Base-by-base conservation (phyloP, 2,888 invertebrate genomes). In the Schizaphis graminum region DNA sequence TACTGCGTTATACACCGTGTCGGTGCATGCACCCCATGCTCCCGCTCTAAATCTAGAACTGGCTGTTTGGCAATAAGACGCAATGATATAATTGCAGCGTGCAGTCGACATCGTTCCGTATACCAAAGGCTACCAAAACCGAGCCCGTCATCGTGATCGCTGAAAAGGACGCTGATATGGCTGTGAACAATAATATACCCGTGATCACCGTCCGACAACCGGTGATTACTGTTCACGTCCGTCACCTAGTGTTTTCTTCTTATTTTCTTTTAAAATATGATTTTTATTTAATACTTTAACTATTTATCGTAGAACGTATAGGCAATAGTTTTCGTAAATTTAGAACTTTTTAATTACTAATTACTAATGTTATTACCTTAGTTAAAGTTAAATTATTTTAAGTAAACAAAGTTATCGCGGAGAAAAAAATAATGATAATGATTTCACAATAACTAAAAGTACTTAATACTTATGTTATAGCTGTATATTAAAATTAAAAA, bases 141-240 rank as follows among this genome's bases (percentile, higher is more conserved):
- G 77, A 16, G 67, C 16, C 16, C 67, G 11, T 35, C 67, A 21
- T 35, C 67, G 1, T 35, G 35, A 35, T 21, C 13, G n/a, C 35
- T 2, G 0, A 77, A 77, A 35, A 77, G 67, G 16, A 2, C 67
- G 1, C n/a, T 4, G n/a, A 67, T 28, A 7, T n/a, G 1, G 2
- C 16, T 5, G n/a, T 0, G n/a, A n/a, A 67, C n/a, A n/a, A n/a
- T n/a, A 4, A 24, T 16, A 24, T 16, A 5, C n/a, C 5, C 0
- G n/a, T n/a, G n/a, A 67, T 67, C n/a, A 28, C 5, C 13, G 16
- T n/a, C n/a, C 16, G n/a, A 67, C 67, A 67, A 67, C 16, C 67
- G 13, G 67, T 77, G 21, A 1, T 77, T 77, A 7, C 1, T 35
- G 35, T 77, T 3, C 4, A 1, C 1, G 7, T 77, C 35, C 0